A percentile compares a stretch with the other conserved stretches of the same genome.
Evolutionary conservation across 2,888 invertebrate genomes (phyloP).

Genomic region (Deladenus siricidicola): DNA sequence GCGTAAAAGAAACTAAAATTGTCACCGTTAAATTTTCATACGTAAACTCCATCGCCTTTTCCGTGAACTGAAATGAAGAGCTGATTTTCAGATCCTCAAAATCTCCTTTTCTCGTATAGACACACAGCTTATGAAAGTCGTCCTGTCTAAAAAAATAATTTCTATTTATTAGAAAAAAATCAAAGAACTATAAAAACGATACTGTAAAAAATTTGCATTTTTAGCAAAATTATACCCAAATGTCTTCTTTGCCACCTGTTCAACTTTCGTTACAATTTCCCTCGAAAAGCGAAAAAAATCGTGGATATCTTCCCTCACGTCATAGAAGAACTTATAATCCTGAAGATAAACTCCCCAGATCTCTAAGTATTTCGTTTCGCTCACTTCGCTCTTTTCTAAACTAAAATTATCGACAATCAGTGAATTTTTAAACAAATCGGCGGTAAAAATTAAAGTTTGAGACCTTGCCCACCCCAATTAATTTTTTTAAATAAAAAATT

Average conservation of each 20-base stretch:
- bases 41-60: background rate
- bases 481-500: too few relatives aligned
- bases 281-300: background rate
- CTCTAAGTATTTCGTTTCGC: constrained; percentile 1
- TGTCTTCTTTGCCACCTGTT: background rate
- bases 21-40: constrained; percentile 2
- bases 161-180: too few relatives aligned
- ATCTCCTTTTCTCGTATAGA: constrained; percentile 15
- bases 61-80: constrained; percentile 10
- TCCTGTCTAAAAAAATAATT: constrained; percentile 12
- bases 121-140: constrained; percentile 11
- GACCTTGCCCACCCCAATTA: too few relatives aligned
- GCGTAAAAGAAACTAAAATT: too few relatives aligned
- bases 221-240: constrained; percentile 11
- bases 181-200: too few relatives aligned
- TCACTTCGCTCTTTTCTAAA: too few relatives aligned
- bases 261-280: background rate
- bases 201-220: too few relatives aligned
- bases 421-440: background rate
- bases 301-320: background rate
- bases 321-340: constrained; percentile 11
- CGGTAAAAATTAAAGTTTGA: too few relatives aligned
- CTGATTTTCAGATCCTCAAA: constrained; percentile 1
- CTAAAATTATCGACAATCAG: too few relatives aligned
- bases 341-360: constrained; percentile 8